phyloP scores from a whole-genome alignment of 2,888 invertebrate genomes.

The Cephus rjabovi region DNA sequence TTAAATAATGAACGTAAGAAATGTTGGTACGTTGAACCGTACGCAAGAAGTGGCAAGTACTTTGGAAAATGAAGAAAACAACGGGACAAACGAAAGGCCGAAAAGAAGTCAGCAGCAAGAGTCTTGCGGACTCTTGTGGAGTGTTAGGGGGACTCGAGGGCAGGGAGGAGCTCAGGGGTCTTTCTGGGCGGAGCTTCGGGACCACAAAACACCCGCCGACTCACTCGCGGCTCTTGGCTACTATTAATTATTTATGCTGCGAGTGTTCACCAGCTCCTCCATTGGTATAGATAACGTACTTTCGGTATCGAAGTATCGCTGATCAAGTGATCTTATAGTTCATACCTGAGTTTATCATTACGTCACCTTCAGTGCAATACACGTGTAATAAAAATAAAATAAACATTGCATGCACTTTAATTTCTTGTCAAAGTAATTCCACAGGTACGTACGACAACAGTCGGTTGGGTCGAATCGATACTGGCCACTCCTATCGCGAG shows the following conservation, averaged over 20 bases:
- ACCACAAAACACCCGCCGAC: slow-evolving; percentile 58
- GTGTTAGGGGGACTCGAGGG: slow-evolving; percentile 22
- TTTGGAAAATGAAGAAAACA: neutral
- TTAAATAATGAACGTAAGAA: neutral
- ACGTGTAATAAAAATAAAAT: too few relatives aligned
- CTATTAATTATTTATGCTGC: slow-evolving; percentile 65
- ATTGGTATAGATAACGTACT: neutral
- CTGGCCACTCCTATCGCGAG: neutral
- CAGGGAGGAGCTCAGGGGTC: slow-evolving; percentile 64
- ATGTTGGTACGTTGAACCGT: neutral
- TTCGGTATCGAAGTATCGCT: neutral
- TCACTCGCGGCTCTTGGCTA: slow-evolving; percentile 57
- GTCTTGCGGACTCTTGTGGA: neutral
- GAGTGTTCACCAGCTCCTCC: slow-evolving; percentile 43
- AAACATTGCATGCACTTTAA: neutral
- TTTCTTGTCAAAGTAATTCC: neutral
- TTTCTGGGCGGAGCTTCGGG: slow-evolving; percentile 64
- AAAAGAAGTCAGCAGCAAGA: neutral
- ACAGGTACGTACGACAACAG: neutral
- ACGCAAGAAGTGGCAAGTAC: neutral
- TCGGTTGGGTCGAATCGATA: neutral
- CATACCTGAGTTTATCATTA: neutral
- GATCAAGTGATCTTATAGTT: neutral
- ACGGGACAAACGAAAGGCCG: neutral
- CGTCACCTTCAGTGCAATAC: neutral